Conservation (phyloP, 2,113 vertebrate genomes). For the Lipophrys pholis region DNA sequence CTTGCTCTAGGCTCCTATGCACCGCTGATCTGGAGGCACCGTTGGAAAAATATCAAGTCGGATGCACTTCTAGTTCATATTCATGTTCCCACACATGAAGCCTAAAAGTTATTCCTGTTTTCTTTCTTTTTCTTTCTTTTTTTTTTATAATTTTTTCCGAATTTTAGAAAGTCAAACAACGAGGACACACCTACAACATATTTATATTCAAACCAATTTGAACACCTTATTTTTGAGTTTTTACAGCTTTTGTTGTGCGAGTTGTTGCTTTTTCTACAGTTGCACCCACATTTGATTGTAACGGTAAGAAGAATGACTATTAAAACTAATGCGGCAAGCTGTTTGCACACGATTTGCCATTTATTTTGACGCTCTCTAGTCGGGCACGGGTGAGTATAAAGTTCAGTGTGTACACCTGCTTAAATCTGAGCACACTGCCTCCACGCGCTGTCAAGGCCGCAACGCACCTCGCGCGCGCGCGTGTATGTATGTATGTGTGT, state of each 20-base stretch:
- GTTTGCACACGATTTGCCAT: conserved; percentile 2
- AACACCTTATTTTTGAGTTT: background rate
- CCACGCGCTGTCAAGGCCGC: conserved; percentile 49
- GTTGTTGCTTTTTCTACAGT: background rate
- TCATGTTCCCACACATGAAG: conserved; percentile 7
- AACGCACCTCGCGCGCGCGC: background rate
- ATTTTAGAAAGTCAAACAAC: background rate
- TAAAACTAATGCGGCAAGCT: background rate
- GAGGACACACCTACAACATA: background rate
- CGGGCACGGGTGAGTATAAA: conserved; percentile 1
- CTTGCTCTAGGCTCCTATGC: background rate
- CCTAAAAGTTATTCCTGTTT: background rate
- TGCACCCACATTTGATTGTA: background rate
- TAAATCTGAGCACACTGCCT: conserved; percentile 34
- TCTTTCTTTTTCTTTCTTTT: too few species aligned
- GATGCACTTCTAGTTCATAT: background rate
- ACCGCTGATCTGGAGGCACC: conserved; percentile 14
- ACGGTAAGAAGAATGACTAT: background rate
- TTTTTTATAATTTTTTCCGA: too few species aligned
- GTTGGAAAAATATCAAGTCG: conserved; percentile 13
- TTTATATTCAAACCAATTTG: too few species aligned
- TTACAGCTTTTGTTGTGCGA: background rate
- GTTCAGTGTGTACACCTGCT: conserved; percentile 7
- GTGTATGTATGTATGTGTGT: background rate
- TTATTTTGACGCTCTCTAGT: too few species aligned